Evolutionary conservation across 1,140 invertebrate genomes (phyloP), one percentile per base, ranked within the genome.

Genomic region (Drosophila rufa): DNA sequence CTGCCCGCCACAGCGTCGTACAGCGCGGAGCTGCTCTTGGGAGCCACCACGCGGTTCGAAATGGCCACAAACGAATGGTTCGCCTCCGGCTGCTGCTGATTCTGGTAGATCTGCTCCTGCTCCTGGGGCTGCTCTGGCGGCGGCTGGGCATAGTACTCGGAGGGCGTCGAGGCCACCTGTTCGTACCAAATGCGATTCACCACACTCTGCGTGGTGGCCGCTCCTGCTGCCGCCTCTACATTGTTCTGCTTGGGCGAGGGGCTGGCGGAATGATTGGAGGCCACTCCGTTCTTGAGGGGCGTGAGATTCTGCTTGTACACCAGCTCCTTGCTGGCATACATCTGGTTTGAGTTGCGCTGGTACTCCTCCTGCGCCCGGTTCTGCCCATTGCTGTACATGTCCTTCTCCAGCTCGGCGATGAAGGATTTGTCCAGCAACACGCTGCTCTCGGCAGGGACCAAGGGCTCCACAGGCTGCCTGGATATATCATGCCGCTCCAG

Each of bases 351-450:
- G 92, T 95, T 94, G 51, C 91, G 87, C 48, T 93, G 74, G 48
- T 80, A 93, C 48, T 93, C 89, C 67, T 82, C 80, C 53, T 91
- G 85, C 7, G 80, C 83, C 47, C 82, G 80, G 59, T 67, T 92
- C 46, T 80, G 87, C 9, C 81, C 71, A 25, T 74, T 74, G 70
- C 85, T 90, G 65, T 92, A 93, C 27, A 96, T 87, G 70, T 94
- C 94, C 74, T 95, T 95, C 79, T 95, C 95, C 46, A 95, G 80
- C 74, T 95, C 95, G 0, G 94, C 94, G 7, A 95, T 92, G 55
- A 96, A 95, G 2, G 92, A 93, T 2, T 94, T 91, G 81, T 95
- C 95, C n/a, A 95, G 70, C 43, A 91, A 40, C 12, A 92, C 79
- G 17, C 82, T 70, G n/a, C 79, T 70, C 19, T 91, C 71, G 12